Conservation (phyloP, 2,797 vertebrate species). For the Serranus cabrilla region DNA sequence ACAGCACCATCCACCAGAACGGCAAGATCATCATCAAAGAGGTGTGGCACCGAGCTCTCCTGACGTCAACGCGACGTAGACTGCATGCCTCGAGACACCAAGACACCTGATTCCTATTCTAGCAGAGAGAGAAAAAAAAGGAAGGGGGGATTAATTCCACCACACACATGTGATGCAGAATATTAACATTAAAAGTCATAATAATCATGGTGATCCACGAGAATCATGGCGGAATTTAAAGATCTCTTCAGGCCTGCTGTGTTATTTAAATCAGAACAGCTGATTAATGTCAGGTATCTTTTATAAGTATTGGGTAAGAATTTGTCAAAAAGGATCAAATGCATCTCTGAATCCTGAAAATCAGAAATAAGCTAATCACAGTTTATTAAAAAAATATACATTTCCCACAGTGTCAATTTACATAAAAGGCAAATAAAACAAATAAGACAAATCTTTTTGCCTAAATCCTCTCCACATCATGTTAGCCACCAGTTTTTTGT, state of each 20-base stretch:
- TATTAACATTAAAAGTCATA: not conserved
- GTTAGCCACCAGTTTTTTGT: no score
- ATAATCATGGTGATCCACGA: no score
- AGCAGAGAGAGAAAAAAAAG: no score
- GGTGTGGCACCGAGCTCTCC: constrained; percentile 82
- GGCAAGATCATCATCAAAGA: constrained; percentile 97
- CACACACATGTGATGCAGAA: not conserved
- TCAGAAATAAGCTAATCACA: not conserved
- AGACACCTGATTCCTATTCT: not conserved
- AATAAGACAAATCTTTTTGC: not conserved
- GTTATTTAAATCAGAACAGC: not conserved
- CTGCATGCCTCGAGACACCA: not conserved
- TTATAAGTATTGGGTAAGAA: not conserved
- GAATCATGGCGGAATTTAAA: no score
- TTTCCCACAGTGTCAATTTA: not conserved
- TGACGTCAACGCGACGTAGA: constrained; percentile 32
- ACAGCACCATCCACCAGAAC: constrained; percentile 95
- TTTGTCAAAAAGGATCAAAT: not conserved
- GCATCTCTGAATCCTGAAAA: not conserved
- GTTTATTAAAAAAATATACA: not conserved
- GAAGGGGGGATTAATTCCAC: not conserved
- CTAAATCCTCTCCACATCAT: no score
- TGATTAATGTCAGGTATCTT: not conserved
- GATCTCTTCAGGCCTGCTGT: accelerated
- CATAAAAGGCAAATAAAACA: not conserved